phyloP scores from a whole-genome alignment of 2,113 vertebrate species.

The rabbit (Oryctolagus cuniculus) region mOryCun1.1 NC_091435.1:143926501-143927000 shows the following conservation, averaged over 20 bases:
- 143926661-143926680: background rate
- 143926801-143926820: background rate
- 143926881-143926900: background rate
- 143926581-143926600: background rate
- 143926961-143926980: background rate
- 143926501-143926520: background rate
- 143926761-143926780: background rate
- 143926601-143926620: background rate
- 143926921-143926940: background rate
- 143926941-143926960: background rate
- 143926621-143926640: background rate
- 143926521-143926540: background rate
- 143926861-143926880: background rate
- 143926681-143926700: background rate
- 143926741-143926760: background rate
- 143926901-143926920: too few species aligned
- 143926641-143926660: background rate
- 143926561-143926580: background rate
- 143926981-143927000: constrained; percentile 34
- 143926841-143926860: background rate
- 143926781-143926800: background rate
- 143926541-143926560: background rate
- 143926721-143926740: background rate
- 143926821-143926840: background rate
- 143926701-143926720: background rate